These are phyloP conservation scores for Caenorhabditis brenneri DNA, from an alignment of 1,140 invertebrate species.

Conservation along the genomic window DNA sequence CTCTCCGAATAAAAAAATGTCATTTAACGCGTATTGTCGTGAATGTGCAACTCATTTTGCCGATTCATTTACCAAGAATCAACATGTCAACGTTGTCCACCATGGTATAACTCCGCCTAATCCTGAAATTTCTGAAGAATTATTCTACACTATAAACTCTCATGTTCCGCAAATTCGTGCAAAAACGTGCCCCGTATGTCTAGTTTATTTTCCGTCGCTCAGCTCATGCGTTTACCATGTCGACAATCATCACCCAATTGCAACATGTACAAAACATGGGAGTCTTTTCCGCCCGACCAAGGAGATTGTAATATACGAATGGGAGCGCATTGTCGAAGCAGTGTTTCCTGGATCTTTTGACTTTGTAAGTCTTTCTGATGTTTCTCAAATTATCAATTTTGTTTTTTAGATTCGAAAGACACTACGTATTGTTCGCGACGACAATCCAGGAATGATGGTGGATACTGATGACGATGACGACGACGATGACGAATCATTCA, in stretches of 20 bases:
- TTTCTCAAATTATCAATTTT: too few species aligned
- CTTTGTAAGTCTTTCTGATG: too few species aligned
- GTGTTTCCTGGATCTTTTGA: neutral
- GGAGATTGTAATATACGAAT: neutral
- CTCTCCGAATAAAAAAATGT: neutral
- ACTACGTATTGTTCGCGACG: too few species aligned
- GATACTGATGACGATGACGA: too few species aligned
- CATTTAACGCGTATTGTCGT: neutral
- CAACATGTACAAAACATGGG: too few species aligned
- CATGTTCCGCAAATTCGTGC: neutral
- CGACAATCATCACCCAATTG: neutral
- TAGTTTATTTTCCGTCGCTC: neutral
- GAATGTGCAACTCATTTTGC: neutral
- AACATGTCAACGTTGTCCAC: neutral
- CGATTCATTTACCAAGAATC: neutral
- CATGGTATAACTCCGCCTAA: neutral
- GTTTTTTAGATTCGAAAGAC: too few species aligned
- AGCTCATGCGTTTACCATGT: neutral
- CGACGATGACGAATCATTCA: too few species aligned
- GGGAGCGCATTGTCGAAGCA: neutral
- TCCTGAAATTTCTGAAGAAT: neutral
- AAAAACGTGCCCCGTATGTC: neutral
- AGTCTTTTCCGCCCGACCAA: neutral
- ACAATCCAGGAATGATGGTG: too few species aligned
- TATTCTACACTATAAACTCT: neutral